Evolutionary conservation across 2,888 invertebrate species (phyloP).

Genomic region (Drosophila birchii): DNA sequence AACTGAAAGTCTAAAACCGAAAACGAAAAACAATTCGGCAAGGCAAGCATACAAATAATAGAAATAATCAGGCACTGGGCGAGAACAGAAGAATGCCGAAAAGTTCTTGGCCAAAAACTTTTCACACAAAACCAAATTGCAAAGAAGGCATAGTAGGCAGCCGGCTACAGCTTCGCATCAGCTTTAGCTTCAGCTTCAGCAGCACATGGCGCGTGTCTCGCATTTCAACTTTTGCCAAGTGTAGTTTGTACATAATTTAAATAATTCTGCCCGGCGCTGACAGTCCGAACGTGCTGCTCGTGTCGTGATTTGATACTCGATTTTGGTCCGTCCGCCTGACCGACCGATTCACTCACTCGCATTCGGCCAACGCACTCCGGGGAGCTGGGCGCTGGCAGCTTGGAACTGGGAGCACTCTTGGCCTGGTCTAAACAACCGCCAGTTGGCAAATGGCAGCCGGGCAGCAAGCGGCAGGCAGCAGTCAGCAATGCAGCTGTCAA

Average conservation of each 20-base stretch:
- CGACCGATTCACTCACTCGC: slow-evolving; percentile 7
- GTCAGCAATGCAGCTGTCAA: slow-evolving; percentile 70
- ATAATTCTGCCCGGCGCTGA: slow-evolving; percentile 65
- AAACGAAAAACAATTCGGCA: slow-evolving; percentile 29
- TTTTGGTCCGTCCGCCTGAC: slow-evolving; percentile 23
- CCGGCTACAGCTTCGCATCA: neutral
- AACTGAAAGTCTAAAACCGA: neutral
- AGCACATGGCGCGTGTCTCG: slow-evolving; percentile 69
- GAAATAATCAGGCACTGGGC: slow-evolving; percentile 37
- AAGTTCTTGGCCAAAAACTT: slow-evolving; percentile 42
- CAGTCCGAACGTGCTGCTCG: slow-evolving; percentile 63
- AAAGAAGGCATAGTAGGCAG: slow-evolving; percentile 32
- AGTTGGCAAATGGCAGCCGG: slow-evolving; percentile 16
- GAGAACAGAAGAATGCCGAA: slow-evolving; percentile 34
- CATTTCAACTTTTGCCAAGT: slow-evolving; percentile 65
- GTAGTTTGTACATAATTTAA: slow-evolving; percentile 75
- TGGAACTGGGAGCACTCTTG: neutral
- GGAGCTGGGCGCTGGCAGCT: slow-evolving; percentile 5
- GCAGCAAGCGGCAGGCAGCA: slow-evolving; percentile 4
- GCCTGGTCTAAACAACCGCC: slow-evolving; percentile 19
- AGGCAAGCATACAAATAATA: slow-evolving; percentile 28
- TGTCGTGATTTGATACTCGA: slow-evolving; percentile 53
- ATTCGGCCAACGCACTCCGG: slow-evolving; percentile 25
- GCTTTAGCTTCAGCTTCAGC: slow-evolving; percentile 15
- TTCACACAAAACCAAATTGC: slow-evolving; percentile 38